These are phyloP conservation scores for Euspilapteryx auroguttella DNA, from an alignment of 2,888 invertebrate genomes.

Conservation along the genomic window DNA sequence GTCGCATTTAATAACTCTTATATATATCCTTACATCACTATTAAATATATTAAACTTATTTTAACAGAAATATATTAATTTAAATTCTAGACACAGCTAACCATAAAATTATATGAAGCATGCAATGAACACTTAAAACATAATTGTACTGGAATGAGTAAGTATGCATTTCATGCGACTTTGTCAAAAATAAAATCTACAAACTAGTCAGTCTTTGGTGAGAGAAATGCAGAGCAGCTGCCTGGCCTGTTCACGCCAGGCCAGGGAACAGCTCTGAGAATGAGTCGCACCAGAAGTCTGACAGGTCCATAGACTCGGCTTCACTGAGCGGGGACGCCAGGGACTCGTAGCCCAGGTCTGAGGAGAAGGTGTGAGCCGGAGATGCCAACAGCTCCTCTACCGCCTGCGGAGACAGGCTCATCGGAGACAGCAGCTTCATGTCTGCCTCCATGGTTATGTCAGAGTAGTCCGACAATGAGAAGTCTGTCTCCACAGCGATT, in stretches of 20 bases:
- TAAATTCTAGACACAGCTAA: too few species aligned
- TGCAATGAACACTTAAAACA: too few species aligned
- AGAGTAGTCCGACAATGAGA: conserved; percentile 17
- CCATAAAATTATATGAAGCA: too few species aligned
- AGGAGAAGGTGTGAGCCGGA: conserved; percentile 41
- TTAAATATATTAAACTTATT: too few species aligned
- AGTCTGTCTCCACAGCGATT: conserved; percentile 26
- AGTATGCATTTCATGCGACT: too few species aligned
- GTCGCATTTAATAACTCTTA: too few species aligned
- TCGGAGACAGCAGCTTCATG: conserved; percentile 46
- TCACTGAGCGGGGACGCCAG: conserved; percentile 50
- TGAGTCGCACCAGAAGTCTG: conserved; percentile 75
- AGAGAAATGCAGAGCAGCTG: conserved; percentile 22
- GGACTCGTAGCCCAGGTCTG: conserved; percentile 52
- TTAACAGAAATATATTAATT: too few species aligned
- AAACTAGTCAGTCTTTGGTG: conserved; percentile 55
- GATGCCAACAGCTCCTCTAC: conserved; percentile 33
- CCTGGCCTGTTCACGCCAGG: conserved; percentile 51
- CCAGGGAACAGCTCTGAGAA: conserved; percentile 79
- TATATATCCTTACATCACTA: too few species aligned
- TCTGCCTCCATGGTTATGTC: conserved; percentile 33
- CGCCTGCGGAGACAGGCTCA: conserved; percentile 34
- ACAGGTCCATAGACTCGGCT: conserved; percentile 41
- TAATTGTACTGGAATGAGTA: too few species aligned
- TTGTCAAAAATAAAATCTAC: too few species aligned